These are phyloP conservation scores for Opisthocomus hoazin DNA, from an alignment of 2,113 vertebrate species.

Conservation along the genomic window DNA sequence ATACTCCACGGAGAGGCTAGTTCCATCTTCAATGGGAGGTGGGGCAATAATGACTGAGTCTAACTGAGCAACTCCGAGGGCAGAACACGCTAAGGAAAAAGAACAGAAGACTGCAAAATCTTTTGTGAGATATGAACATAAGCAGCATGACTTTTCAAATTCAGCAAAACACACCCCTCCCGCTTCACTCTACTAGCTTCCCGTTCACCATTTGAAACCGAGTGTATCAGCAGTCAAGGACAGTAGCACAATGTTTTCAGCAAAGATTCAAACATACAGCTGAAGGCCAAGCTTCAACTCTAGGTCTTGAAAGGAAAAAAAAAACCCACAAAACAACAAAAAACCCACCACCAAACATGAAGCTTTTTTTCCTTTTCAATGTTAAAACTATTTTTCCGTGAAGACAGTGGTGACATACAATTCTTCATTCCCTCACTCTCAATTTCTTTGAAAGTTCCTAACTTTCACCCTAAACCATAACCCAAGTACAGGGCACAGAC, in stretches of 20 bases:
- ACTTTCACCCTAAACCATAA: not conserved
- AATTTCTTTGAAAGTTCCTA: not conserved
- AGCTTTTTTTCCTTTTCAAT: not conserved
- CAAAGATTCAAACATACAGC: not conserved
- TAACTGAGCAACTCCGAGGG: constrained; percentile 88
- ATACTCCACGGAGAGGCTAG: constrained; percentile 80
- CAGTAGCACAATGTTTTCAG: not conserved
- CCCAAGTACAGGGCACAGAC: not conserved
- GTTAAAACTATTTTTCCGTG: not conserved
- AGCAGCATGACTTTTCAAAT: not conserved
- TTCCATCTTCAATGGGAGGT: constrained; percentile 78
- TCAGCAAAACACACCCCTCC: not conserved
- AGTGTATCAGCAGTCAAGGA: not conserved
- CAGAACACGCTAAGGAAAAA: constrained; percentile 77
- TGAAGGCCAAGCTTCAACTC: not conserved
- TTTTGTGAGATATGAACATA: not conserved
- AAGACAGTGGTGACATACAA: not conserved
- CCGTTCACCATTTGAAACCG: not conserved
- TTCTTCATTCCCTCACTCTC: not conserved
- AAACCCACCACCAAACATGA: not conserved
- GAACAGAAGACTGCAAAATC: not conserved
- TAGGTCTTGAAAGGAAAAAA: not conserved
- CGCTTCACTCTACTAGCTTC: not conserved
- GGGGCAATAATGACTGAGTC: constrained; percentile 95
- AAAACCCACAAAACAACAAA: not conserved